phyloP scores from a whole-genome alignment of 2,113 vertebrate genomes.

The Oostethus manadensis region DNA sequence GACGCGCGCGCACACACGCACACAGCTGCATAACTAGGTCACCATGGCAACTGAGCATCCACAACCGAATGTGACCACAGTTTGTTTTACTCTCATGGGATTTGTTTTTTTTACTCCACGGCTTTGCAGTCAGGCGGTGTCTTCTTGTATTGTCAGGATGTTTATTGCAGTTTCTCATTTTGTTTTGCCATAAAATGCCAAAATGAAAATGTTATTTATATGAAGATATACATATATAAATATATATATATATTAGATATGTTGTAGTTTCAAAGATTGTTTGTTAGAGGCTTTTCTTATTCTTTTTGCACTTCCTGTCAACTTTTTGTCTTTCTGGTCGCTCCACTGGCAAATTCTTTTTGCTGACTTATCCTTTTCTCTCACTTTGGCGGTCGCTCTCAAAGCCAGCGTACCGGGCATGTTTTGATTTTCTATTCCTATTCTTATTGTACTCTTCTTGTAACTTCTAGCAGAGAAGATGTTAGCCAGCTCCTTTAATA shows the following conservation, averaged over 20 bases:
- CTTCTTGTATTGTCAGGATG: conserved; percentile 67
- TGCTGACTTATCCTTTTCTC: conserved; percentile 67
- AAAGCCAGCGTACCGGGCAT: conserved; percentile 64
- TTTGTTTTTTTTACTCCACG: conserved; percentile 62
- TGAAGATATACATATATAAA: conserved; percentile 64
- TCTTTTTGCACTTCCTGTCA: conserved; percentile 74
- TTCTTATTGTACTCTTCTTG: conserved; percentile 76
- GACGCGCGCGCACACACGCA: no score
- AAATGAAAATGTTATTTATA: conserved; percentile 80
- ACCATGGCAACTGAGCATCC: not conserved
- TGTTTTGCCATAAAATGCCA: conserved; percentile 58
- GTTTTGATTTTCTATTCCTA: conserved; percentile 67
- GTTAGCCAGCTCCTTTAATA: conserved; percentile 81
- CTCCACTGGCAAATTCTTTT: conserved; percentile 72
- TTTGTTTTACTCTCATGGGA: not conserved
- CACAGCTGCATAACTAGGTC: not conserved
- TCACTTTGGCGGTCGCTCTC: conserved; percentile 72
- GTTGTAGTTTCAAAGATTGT: conserved; percentile 68
- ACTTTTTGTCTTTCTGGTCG: conserved; percentile 66
- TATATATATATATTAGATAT: conserved; percentile 73
- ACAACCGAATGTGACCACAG: not conserved
- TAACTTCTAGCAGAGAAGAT: conserved; percentile 75
- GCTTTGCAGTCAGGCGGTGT: conserved; percentile 75
- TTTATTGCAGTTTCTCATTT: no score
- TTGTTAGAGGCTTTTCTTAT: conserved; percentile 68